These are phyloP conservation scores for Caranx ignobilis DNA, from an alignment of 2,113 vertebrate genomes.

Conservation along the genomic window DNA sequence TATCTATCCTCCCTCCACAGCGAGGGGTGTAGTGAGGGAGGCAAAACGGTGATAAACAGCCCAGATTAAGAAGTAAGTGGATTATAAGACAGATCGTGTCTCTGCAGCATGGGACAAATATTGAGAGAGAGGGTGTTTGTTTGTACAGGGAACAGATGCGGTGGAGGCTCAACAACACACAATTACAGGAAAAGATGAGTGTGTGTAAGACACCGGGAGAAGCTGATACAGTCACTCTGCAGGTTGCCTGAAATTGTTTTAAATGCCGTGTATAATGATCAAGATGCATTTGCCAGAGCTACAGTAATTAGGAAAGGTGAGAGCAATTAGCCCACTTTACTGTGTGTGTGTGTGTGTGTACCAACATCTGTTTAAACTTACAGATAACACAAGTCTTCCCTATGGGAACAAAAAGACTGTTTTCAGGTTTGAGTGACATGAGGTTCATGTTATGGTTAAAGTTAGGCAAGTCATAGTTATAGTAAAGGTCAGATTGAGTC, in stretches of 20 bases:
- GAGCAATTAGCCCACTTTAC: constrained; percentile 50
- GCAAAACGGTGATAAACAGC: constrained; percentile 47
- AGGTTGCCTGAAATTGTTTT: constrained; percentile 25
- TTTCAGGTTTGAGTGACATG: too few species aligned
- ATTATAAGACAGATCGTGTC: constrained; percentile 37
- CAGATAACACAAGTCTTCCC: too few species aligned
- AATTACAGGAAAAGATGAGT: neutral
- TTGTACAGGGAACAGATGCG: constrained; percentile 1
- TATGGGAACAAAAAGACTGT: too few species aligned
- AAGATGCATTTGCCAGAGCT: constrained; percentile 67
- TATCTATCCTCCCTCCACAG: constrained; percentile 15
- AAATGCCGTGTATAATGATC: constrained; percentile 31
- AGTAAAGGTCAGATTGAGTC: too few species aligned
- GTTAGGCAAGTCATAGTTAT: too few species aligned
- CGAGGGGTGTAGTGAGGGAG: constrained; percentile 6
- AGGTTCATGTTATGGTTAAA: too few species aligned
- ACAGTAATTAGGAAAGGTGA: constrained; percentile 62
- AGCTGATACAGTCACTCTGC: constrained; percentile 24
- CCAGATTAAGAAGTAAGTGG: constrained; percentile 46
- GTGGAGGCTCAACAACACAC: neutral
- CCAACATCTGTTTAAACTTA: too few species aligned
- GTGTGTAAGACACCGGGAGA: neutral
- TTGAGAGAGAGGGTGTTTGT: neutral
- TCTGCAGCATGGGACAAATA: constrained; percentile 46
- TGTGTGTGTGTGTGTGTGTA: constrained; percentile 1